A percentile compares a stretch with the other conserved stretches of the same genome.
Conservation (phyloP, 2,797 vertebrate species). For the Lepilemur septentrionalis region DNA sequence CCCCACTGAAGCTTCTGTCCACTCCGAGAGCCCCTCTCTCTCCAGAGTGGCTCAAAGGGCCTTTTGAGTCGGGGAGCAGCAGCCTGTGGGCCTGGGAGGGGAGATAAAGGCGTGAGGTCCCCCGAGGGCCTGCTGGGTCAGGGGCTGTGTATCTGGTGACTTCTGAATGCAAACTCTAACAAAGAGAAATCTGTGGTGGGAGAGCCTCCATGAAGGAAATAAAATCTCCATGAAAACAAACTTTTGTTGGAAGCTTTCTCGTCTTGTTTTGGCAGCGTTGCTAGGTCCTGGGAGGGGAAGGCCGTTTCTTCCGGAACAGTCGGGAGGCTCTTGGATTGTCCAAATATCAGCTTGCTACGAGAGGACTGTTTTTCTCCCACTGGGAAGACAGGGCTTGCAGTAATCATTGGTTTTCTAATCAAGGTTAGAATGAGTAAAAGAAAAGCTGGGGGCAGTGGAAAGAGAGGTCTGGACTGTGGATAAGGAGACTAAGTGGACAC, state of each 20-base stretch:
- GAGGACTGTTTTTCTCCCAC: constrained; percentile 5
- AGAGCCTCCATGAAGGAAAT: constrained; percentile 49
- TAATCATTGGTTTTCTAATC: constrained; percentile 51
- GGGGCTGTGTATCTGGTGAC: constrained; percentile 59
- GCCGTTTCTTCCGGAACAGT: constrained; percentile 48
- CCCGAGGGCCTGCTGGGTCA: constrained; percentile 15
- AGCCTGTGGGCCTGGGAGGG: constrained; percentile 23
- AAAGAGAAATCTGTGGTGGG: constrained; percentile 71
- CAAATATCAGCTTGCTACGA: constrained; percentile 46
- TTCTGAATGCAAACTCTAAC: constrained; percentile 62
- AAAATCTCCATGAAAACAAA: constrained; percentile 75
- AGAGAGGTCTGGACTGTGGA: neutral
- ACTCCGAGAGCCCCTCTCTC: neutral
- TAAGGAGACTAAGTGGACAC: neutral
- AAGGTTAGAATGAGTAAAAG: neutral
- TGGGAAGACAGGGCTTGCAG: neutral
- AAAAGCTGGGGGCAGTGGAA: neutral
- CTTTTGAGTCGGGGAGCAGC: constrained; percentile 20
- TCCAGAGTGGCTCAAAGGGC: constrained; percentile 42
- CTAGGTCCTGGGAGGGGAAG: constrained; percentile 52
- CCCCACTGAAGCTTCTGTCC: neutral
- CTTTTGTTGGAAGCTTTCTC: constrained; percentile 65
- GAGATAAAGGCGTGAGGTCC: constrained; percentile 50
- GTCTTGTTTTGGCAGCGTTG: constrained; percentile 55
- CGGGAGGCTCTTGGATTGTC: constrained; percentile 31